These are phyloP conservation scores for Podotricha telesiphe DNA, from an alignment of 2,888 invertebrate genomes.

Conservation along the genomic window DNA sequence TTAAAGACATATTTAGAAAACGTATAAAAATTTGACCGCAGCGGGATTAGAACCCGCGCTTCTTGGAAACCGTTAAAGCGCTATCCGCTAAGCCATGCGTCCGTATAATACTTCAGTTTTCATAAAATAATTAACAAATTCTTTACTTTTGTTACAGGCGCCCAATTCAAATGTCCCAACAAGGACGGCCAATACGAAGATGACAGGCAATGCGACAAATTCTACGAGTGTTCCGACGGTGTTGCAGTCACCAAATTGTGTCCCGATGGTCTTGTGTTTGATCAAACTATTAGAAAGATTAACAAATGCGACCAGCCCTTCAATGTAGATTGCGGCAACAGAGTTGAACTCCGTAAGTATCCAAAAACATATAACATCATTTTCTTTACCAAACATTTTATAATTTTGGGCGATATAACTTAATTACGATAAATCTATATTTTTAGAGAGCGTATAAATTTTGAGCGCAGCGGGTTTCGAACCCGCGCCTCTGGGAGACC, in stretches of 20 bases:
- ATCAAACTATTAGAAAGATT: constrained; percentile 91
- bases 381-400: background rate
- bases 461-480: no score
- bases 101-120: no score
- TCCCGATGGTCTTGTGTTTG: constrained; percentile 95
- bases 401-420: background rate
- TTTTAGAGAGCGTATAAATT: no score
- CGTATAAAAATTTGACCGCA: no score
- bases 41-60: no score
- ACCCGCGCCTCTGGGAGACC: no score
- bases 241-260: constrained; percentile 89
- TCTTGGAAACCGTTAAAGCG: no score
- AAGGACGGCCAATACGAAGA: constrained; percentile 93
- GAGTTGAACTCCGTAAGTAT: constrained; percentile 93
- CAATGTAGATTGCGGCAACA: constrained; percentile 95
- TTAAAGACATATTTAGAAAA: no score
- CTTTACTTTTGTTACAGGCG: constrained; percentile 68
- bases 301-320: constrained; percentile 97
- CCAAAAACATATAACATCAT: background rate
- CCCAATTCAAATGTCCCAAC: constrained; percentile 89
- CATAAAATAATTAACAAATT: background rate
- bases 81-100: no score
- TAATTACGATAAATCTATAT: no score
- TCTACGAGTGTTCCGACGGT: constrained; percentile 90
- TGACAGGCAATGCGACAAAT: constrained; percentile 92